These are phyloP conservation scores for Tethya wilhelma DNA, from an alignment of 37 sponge, comb jelly and placozoan species.

Conservation along the genomic window DNA sequence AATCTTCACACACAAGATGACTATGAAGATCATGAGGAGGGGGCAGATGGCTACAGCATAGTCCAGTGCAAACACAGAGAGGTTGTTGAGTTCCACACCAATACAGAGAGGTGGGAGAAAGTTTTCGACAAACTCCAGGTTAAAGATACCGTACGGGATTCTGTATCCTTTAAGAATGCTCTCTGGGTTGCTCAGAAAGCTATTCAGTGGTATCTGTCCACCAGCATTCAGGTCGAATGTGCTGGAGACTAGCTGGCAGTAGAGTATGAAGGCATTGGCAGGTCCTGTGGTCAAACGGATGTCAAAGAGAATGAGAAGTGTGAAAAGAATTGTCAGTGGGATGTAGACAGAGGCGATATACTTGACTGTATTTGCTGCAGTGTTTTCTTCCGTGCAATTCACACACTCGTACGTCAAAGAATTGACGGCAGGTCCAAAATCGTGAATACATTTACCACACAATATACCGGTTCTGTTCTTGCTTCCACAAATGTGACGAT, in stretches of 20 bases:
- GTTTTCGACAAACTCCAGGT: constrained; percentile 38
- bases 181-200: not conserved
- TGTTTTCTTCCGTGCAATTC: not conserved
- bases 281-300: constrained; percentile 56
- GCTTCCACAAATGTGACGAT: constrained; percentile 11
- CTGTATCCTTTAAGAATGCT: constrained; percentile 14
- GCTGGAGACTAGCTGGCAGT: constrained; percentile 35
- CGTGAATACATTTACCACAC: constrained; percentile 49
- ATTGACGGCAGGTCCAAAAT: constrained; percentile 24
- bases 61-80: constrained; percentile 15
- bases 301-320: constrained; percentile 48
- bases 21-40: constrained; percentile 36
- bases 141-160: constrained; percentile 51
- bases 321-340: constrained; percentile 29
- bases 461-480: constrained; percentile 27
- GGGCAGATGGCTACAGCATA: constrained; percentile 54
- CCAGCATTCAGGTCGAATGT: constrained; percentile 18
- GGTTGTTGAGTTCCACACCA: not conserved
- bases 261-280: constrained; percentile 61
- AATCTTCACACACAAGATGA: not conserved
- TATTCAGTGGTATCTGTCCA: constrained; percentile 16
- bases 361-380: not conserved
- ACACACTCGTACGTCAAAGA: constrained; percentile 13
- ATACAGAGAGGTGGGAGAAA: constrained; percentile 19
- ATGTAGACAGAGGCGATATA: constrained; percentile 27